Percentiles rank a stretch among this genome's conserved stretches.
Evolutionary conservation across 2,113 vertebrate species (phyloP).

Genomic region (Morone saxatilis): DNA sequence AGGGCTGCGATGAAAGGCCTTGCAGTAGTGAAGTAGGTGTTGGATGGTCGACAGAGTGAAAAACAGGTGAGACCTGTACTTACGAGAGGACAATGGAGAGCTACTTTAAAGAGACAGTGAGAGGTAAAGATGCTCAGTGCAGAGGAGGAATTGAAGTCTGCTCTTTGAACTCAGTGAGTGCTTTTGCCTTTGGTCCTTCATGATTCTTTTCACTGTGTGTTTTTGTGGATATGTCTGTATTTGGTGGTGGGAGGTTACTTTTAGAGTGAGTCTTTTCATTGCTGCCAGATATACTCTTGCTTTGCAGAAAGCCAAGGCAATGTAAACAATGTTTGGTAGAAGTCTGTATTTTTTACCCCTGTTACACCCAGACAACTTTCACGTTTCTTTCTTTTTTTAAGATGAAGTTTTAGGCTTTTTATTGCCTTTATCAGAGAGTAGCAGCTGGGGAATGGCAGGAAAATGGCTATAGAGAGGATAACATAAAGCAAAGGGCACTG

Average conservation of each 20-base stretch:
- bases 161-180: conserved; percentile 49
- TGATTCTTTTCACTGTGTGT: neutral
- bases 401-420: too few relatives aligned
- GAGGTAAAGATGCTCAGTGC: conserved; percentile 32
- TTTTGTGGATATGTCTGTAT: neutral
- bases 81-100: conserved; percentile 55
- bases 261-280: neutral
- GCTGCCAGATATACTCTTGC: conserved; percentile 6
- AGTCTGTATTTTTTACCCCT: conserved; percentile 10
- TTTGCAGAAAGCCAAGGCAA: conserved; percentile 3
- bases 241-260: neutral
- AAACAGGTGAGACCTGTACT: conserved; percentile 61
- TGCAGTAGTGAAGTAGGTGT: conserved; percentile 28
- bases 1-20: conserved; percentile 41
- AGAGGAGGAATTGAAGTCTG: conserved; percentile 46
- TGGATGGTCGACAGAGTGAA: conserved; percentile 43
- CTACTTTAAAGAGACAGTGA: conserved; percentile 44
- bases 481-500: too few relatives aligned
- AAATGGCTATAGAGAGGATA: too few relatives aligned
- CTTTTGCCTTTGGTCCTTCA: conserved; percentile 36
- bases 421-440: too few relatives aligned
- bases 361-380: neutral
- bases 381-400: neutral
- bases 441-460: too few relatives aligned
- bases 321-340: conserved; percentile 15